Evolutionary conservation across 1,140 invertebrate genomes (phyloP), one percentile per base, ranked within the genome.

Genomic region (Parasteatoda tepidariorum): DNA sequence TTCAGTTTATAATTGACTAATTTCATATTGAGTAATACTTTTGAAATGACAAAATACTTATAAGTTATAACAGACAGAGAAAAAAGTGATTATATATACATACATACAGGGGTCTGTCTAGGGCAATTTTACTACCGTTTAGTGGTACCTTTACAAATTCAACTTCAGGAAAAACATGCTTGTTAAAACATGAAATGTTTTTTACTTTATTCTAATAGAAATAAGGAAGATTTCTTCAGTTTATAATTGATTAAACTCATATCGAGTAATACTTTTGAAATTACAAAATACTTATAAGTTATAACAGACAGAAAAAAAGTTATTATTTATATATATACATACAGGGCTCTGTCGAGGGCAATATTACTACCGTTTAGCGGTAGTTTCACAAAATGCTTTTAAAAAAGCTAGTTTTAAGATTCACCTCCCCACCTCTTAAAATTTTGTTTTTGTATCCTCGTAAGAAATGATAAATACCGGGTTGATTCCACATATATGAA

Each of bases 201-300:
- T 22, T 75, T 15, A 11, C 13, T 75, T 62, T 75, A 62, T 59
- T 75, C 71, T 75, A 26, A 34, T 61, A 61, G 38, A 24, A 22
- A 55, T 22, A 73, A 30, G 31, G 22, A 3, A 11, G 26, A 11
- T 61, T 22, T 2, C 9, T 4, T 48, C 38, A 48, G 2, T 13
- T 13, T 13, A 48, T 13, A 2, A 2, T 13, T 13, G 38, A 48
- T 2, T 13, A 48, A 48, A 13, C 18, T n/a, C n/a, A n/a, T n/a
- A n/a, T n/a, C n/a, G n/a, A n/a, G n/a, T n/a, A n/a, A n/a, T n/a
- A 18, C 22, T 18, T 13, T 55, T 55, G 48, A 55, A 3, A 18
- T 55, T 13, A 55, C 13, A 22, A 18, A 18, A 1, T 55, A 22
- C 1, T 55, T 55, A 55, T 3, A 1, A 55, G 22, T 18, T 3